A percentile compares a stretch with the other conserved stretches of the same genome.
Evolutionary conservation across 2,113 vertebrate species (phyloP).

Genomic region (Herpetotheres cachinnans): DNA sequence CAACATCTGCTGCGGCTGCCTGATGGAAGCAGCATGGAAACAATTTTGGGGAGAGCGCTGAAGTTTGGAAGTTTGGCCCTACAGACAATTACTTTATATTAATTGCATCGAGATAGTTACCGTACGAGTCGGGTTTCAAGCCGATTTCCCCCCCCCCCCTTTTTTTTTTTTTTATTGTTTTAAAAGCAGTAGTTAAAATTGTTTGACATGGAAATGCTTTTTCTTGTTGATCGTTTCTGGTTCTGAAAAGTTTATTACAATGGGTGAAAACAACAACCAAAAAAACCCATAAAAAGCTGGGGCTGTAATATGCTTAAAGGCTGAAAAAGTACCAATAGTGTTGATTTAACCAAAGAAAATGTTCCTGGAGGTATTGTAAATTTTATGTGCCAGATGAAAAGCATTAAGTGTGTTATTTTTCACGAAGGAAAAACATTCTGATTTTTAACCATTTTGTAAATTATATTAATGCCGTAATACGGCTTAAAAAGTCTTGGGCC

Average conservation of each 20-base stretch:
- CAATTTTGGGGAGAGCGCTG: slow-evolving; percentile 44
- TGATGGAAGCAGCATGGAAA: slow-evolving; percentile 72
- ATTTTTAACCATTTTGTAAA: slow-evolving; percentile 75
- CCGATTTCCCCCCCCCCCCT: neutral
- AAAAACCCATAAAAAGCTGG: slow-evolving; percentile 67
- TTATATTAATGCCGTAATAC: slow-evolving; percentile 67
- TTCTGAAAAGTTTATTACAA: slow-evolving; percentile 74
- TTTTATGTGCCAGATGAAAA: slow-evolving; percentile 81
- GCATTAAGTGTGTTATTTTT: slow-evolving; percentile 76
- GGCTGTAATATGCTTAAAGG: slow-evolving; percentile 68
- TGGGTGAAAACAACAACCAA: slow-evolving; percentile 75
- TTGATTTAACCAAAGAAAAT: slow-evolving; percentile 76
- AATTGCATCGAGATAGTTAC: slow-evolving; percentile 66
- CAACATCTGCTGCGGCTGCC: slow-evolving; percentile 83
- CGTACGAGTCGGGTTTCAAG: neutral
- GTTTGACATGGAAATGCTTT: slow-evolving; percentile 60
- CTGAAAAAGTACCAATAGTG: slow-evolving; percentile 69
- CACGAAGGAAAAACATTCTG: slow-evolving; percentile 67
- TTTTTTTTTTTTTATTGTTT: slow-evolving; percentile 1
- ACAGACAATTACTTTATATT: slow-evolving; percentile 57
- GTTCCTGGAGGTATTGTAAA: slow-evolving; percentile 78
- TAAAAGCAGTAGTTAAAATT: slow-evolving; percentile 66
- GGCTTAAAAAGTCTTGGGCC: slow-evolving; percentile 20
- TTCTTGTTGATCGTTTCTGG: slow-evolving; percentile 72
- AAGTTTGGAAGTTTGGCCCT: slow-evolving; percentile 34